These are phyloP conservation scores for Megaceryle torquata DNA, from an alignment of 2,113 vertebrate genomes.

Conservation along the genomic window DNA sequence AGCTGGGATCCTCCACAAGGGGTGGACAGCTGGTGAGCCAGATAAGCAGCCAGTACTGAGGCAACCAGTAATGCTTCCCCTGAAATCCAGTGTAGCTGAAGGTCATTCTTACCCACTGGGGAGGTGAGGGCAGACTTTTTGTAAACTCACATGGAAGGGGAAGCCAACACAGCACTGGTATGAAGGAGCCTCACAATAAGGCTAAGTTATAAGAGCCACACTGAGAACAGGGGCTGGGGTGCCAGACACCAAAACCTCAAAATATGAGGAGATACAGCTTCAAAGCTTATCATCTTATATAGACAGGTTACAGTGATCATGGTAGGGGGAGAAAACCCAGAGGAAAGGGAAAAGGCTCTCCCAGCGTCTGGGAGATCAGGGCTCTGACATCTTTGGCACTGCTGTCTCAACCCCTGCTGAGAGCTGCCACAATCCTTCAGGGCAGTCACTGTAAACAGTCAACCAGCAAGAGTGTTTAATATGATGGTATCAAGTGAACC, in stretches of 20 bases:
- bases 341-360: not conserved
- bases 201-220: not conserved
- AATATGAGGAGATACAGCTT: not conserved
- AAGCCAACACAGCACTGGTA: not conserved
- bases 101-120: not conserved
- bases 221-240: not conserved
- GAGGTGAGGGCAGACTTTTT: not conserved
- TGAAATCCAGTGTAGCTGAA: not conserved
- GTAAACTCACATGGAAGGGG: not conserved
- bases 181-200: not conserved
- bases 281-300: not conserved
- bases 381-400: fast-evolving
- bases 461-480: not conserved
- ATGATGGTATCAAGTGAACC: not conserved
- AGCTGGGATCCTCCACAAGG: fast-evolving
- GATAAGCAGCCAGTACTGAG: no score
- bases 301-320: not conserved
- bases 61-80: fast-evolving
- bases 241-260: not conserved
- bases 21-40: not conserved
- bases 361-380: not conserved
- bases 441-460: not conserved
- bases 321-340: not conserved
- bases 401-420: not conserved
- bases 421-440: not conserved